Evolutionary conservation across 2,797 vertebrate genomes (phyloP).

Genomic region (Sarcoramphus papa): DNA sequence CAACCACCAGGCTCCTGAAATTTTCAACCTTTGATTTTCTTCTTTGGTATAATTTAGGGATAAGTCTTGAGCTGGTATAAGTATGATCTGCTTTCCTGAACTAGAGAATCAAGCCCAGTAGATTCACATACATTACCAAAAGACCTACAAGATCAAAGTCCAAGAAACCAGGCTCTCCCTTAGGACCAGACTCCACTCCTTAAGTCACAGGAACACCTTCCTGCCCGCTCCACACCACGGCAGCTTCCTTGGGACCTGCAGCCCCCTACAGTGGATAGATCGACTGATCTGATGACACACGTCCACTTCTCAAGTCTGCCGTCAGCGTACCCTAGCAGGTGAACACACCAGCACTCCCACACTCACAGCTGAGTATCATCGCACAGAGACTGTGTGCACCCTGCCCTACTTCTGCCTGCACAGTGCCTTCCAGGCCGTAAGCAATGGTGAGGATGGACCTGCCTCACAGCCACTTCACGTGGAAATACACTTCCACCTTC

Average conservation of each 20-base stretch:
- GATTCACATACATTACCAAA: neutral
- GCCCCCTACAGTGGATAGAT: neutral
- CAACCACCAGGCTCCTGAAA: neutral
- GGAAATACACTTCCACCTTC: neutral
- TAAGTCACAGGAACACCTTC: neutral
- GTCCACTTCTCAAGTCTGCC: neutral
- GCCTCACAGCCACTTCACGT: neutral
- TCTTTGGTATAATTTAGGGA: neutral
- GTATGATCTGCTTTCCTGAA: neutral
- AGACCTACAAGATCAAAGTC: neutral
- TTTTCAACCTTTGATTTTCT: neutral
- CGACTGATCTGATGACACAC: neutral
- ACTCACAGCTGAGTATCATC: neutral
- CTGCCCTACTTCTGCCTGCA: neutral
- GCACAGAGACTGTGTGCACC: neutral
- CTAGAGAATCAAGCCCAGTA: neutral
- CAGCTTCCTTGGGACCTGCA: neutral
- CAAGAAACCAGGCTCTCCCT: neutral
- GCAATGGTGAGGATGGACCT: rapidly evolving
- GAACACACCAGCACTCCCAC: neutral
- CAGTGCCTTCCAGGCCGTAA: neutral
- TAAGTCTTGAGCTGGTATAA: neutral
- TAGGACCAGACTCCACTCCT: neutral
- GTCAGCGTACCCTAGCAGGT: neutral
- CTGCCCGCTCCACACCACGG: neutral